Percentiles rank a stretch among this genome's conserved stretches.
These are phyloP conservation scores for Apodemia hepburni DNA, from an alignment of 2,888 invertebrate genomes.

Conservation along the genomic window DNA sequence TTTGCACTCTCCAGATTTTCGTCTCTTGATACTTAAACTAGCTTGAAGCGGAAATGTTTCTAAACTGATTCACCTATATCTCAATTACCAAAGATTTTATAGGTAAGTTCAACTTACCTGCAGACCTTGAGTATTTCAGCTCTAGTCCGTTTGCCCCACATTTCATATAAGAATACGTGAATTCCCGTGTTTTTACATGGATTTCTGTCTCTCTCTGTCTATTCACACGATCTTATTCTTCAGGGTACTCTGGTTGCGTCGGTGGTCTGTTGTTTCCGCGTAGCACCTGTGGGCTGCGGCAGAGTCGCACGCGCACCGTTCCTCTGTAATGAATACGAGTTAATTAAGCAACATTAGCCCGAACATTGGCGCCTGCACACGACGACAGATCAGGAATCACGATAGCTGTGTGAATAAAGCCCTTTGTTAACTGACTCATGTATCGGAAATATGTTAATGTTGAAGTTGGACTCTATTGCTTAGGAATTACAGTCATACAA, in stretches of 20 bases:
- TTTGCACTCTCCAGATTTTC: too few relatives aligned
- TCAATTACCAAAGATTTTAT: too few relatives aligned
- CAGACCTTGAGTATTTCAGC: too few relatives aligned
- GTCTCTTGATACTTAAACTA: too few relatives aligned
- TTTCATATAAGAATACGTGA: background rate
- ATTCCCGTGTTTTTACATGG: too few relatives aligned
- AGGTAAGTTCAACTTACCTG: too few relatives aligned
- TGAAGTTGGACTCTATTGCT: background rate
- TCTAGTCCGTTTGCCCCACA: too few relatives aligned
- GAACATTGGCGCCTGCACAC: constrained; percentile 73
- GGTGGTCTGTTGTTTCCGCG: constrained; percentile 45
- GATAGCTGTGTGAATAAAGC: constrained; percentile 51
- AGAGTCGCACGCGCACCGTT: constrained; percentile 44
- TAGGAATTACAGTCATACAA: background rate
- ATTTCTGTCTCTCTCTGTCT: background rate
- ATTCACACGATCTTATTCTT: background rate
- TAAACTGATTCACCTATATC: too few relatives aligned
- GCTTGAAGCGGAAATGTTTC: too few relatives aligned
- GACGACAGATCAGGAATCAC: constrained; percentile 54
- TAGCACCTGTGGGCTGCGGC: constrained; percentile 52
- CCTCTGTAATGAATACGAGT: constrained; percentile 75
- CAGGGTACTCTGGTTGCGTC: constrained; percentile 18
- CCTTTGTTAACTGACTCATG: constrained; percentile 48
- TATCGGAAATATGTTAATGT: constrained; percentile 37
- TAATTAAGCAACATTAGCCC: constrained; percentile 75